phyloP scores from a whole-genome alignment of 1,140 invertebrate species.

The Lithobius niger region DNA sequence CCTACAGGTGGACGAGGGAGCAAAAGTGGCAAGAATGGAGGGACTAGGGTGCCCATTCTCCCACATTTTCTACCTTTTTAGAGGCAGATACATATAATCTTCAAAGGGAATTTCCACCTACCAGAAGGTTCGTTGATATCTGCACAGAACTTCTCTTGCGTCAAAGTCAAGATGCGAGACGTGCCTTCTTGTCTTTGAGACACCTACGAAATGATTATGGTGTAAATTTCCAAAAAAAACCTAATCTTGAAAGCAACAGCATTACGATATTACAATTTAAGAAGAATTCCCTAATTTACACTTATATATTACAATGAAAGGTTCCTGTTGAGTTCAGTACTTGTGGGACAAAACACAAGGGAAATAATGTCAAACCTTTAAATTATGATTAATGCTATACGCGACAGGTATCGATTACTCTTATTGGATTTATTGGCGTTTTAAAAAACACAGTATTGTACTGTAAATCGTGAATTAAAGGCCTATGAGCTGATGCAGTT shows the following conservation, averaged over 20 bases:
- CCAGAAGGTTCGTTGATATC: no score
- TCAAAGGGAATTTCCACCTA: no score
- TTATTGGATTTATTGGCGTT: no score
- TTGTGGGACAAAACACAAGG: neutral
- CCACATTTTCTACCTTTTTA: no score
- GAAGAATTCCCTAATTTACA: neutral
- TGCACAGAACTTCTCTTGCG: constrained; percentile 75
- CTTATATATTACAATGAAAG: neutral
- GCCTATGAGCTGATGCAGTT: neutral
- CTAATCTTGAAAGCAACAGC: neutral
- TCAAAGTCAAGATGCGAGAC: constrained; percentile 51
- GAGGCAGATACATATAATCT: no score
- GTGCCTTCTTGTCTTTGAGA: constrained; percentile 27
- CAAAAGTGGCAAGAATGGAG: no score
- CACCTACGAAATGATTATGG: constrained; percentile 13
- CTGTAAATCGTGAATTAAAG: neutral
- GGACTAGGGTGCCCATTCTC: no score
- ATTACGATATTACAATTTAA: neutral
- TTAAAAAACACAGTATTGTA: no score
- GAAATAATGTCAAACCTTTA: neutral
- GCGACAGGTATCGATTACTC: no score
- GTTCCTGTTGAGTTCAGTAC: neutral
- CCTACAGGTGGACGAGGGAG: no score
- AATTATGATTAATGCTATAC: neutral
- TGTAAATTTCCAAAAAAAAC: no score